A percentile compares a stretch with the other conserved stretches of the same genome.
Evolutionary conservation across 1,140 invertebrate genomes (phyloP).

Genomic region (Trichoplusia ni): DNA sequence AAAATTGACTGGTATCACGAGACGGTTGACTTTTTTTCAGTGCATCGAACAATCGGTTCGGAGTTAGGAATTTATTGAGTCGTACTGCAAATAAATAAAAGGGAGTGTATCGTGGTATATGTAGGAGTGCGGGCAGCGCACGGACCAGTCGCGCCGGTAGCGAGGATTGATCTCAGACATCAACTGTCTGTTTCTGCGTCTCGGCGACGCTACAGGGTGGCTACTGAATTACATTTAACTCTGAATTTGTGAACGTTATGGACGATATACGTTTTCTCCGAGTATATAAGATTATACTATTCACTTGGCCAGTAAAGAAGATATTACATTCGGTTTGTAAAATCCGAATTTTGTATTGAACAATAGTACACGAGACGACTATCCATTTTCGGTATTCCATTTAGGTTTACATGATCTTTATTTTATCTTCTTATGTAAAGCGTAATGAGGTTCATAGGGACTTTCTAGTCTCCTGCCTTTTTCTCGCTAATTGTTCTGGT

Average conservation of each 20-base stretch:
- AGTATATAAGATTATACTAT: no score
- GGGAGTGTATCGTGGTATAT: constrained; percentile 28
- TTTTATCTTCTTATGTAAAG: no score
- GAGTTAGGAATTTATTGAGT: constrained; percentile 77
- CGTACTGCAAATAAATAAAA: constrained; percentile 50
- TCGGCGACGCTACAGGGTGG: constrained; percentile 41
- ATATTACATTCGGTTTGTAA: no score
- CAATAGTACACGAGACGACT: no score
- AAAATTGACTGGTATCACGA: constrained; percentile 38
- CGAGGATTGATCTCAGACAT: constrained; percentile 71
- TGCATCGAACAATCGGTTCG: constrained; percentile 65
- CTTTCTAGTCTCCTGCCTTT: no score
- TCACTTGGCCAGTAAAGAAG: no score
- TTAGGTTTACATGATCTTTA: no score
- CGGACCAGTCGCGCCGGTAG: constrained; percentile 56
- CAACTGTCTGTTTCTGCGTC: constrained; percentile 65
- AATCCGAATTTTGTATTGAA: no score
- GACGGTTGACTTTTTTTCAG: constrained; percentile 63
- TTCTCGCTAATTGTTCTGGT: no score
- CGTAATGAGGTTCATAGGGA: no score
- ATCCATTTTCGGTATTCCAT: no score
- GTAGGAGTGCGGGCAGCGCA: constrained; percentile 39
- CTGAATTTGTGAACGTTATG: background rate
- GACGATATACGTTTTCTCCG: no score
- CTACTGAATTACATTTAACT: background rate